Percentiles rank a stretch among this genome's conserved stretches.
phyloP scores from a whole-genome alignment of 2,113 vertebrate genomes.

The Regulus satrapa region DNA sequence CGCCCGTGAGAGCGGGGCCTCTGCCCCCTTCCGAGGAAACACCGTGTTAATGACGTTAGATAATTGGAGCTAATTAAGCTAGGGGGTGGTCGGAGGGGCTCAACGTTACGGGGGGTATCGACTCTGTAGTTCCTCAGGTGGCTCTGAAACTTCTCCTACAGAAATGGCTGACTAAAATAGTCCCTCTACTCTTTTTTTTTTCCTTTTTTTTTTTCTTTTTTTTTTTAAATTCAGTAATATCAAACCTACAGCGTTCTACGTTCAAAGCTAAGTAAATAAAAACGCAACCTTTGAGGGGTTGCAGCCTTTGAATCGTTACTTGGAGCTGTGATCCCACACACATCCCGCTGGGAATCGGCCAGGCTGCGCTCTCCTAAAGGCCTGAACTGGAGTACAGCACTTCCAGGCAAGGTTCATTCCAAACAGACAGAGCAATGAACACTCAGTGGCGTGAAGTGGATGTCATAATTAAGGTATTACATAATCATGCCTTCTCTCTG shows the following conservation, averaged over 20 bases:
- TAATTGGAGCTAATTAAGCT: background rate
- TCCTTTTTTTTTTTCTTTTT: background rate
- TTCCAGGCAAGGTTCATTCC: slow-evolving; percentile 83
- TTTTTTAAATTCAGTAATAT: no score
- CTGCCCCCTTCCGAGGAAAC: slow-evolving; percentile 8
- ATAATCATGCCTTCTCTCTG: slow-evolving; percentile 81
- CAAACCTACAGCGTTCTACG: slow-evolving; percentile 69
- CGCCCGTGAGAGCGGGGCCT: background rate
- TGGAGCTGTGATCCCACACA: slow-evolving; percentile 70
- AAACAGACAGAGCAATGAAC: slow-evolving; percentile 72
- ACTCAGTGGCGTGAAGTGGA: slow-evolving; percentile 76
- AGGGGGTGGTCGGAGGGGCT: background rate
- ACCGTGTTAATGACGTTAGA: slow-evolving; percentile 3
- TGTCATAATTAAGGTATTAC: slow-evolving; percentile 74
- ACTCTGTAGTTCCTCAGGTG: slow-evolving; percentile 45
- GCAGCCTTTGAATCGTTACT: slow-evolving; percentile 58
- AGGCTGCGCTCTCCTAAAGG: slow-evolving; percentile 64
- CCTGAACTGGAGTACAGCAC: slow-evolving; percentile 54
- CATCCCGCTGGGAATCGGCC: slow-evolving; percentile 60
- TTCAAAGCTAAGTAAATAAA: slow-evolving; percentile 68
- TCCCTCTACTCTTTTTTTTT: slow-evolving; percentile 50
- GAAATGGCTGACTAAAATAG: slow-evolving; percentile 68
- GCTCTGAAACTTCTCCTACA: slow-evolving; percentile 67
- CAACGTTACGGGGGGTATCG: background rate
- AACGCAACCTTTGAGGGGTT: slow-evolving; percentile 61